Evolutionary conservation across 2,888 invertebrate species (phyloP).

Genomic region (Noctua fimbriata): DNA sequence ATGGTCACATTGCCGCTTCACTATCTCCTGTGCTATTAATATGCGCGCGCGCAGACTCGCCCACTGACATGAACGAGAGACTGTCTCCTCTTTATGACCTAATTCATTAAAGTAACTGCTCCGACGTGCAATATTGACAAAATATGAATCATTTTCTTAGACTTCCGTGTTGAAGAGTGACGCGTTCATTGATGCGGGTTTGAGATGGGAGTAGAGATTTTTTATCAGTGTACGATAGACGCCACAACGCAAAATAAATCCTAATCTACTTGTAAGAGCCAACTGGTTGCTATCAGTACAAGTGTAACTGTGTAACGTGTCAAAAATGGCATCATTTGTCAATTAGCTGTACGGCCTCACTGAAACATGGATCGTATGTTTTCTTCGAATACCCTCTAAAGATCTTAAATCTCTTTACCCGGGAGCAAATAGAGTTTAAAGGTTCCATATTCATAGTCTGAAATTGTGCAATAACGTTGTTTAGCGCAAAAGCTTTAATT

Average conservation of each 20-base stretch:
- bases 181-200: conserved; percentile 4
- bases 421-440: neutral
- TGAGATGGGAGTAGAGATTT: neutral
- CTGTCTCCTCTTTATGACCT: conserved; percentile 60
- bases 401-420: neutral
- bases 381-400: neutral
- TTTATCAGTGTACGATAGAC: neutral
- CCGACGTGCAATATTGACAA: conserved; percentile 41
- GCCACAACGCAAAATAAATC: neutral
- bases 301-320: neutral
- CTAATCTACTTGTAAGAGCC: neutral
- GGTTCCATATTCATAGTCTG: neutral
- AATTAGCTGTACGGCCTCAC: neutral
- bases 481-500: neutral
- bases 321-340: neutral
- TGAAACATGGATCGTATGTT: neutral
- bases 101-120: conserved; percentile 56
- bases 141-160: conserved; percentile 37
- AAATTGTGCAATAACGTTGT: neutral
- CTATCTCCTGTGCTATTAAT: conserved; percentile 64
- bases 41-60: conserved; percentile 62
- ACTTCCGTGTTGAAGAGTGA: conserved; percentile 20
- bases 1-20: conserved; percentile 52
- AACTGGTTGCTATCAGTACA: neutral
- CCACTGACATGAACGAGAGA: conserved; percentile 50